Conservation (phyloP, 1,140 invertebrate genomes). For the Lepidurus arcticus region DNA sequence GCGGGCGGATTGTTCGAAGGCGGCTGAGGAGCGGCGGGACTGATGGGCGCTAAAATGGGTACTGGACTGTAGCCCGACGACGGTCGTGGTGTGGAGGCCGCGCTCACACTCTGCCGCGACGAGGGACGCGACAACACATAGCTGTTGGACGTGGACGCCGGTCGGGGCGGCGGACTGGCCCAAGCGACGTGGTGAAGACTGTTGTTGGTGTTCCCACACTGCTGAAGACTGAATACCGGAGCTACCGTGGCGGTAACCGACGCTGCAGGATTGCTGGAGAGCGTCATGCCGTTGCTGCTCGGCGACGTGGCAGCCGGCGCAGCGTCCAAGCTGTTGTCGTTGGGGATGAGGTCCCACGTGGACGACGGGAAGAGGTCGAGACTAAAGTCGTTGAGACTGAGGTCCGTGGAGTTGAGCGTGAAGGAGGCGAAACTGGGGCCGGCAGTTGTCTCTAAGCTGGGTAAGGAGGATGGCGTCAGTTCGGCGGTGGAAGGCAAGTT, state of each 20-base stretch:
- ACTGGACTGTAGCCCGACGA: conserved; percentile 48
- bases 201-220: neutral
- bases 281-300: conserved; percentile 25
- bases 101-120: conserved; percentile 50
- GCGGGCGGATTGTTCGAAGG: conserved; percentile 24
- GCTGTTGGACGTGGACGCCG: conserved; percentile 27
- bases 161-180: conserved; percentile 24
- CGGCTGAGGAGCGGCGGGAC: neutral
- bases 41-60: conserved; percentile 40
- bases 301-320: conserved; percentile 24
- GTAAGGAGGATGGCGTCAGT: conserved; percentile 25
- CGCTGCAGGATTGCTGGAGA: conserved; percentile 18
- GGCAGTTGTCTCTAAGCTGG: conserved; percentile 30
- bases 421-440: conserved; percentile 40
- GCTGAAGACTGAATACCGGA: neutral
- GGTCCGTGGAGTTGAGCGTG: conserved; percentile 44
- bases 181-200: neutral
- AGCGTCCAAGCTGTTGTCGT: conserved; percentile 25
- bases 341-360: conserved; percentile 50
- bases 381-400: conserved; percentile 47
- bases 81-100: conserved; percentile 49
- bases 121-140: conserved; percentile 47
- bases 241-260: neutral
- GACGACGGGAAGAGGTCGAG: conserved; percentile 55
- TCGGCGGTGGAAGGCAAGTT: conserved; percentile 31